These are phyloP conservation scores for Moxostoma hubbsi DNA, from an alignment of 2,797 vertebrate species.

Conservation along the genomic window DNA sequence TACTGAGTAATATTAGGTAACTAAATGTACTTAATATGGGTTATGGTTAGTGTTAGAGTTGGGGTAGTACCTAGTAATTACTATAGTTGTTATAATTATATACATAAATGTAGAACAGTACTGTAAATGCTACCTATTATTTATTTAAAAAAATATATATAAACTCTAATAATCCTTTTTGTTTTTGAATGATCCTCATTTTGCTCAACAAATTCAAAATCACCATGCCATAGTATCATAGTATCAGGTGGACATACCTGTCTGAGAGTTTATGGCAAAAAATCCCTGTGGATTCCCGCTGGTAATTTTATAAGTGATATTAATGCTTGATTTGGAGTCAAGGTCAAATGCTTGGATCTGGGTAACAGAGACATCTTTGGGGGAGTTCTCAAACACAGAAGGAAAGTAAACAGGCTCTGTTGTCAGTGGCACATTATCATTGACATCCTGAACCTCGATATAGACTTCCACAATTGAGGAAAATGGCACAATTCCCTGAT, in stretches of 20 bases:
- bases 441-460: slow-evolving; percentile 83
- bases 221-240: background rate
- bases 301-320: slow-evolving; percentile 81
- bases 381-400: slow-evolving; percentile 83
- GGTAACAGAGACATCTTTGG: slow-evolving; percentile 80
- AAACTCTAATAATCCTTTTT: too few relatives aligned
- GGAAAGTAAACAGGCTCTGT: slow-evolving; percentile 83
- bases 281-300: slow-evolving; percentile 88
- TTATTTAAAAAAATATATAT: too few relatives aligned
- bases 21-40: too few relatives aligned
- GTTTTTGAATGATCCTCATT: too few relatives aligned
- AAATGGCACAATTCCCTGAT: slow-evolving; percentile 81
- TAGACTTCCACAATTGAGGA: slow-evolving; percentile 84
- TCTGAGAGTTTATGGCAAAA: slow-evolving; percentile 80
- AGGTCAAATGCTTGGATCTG: slow-evolving; percentile 83
- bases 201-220: too few relatives aligned
- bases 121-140: too few relatives aligned
- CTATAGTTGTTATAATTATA: too few relatives aligned
- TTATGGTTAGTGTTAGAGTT: too few relatives aligned
- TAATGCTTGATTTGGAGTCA: slow-evolving; percentile 79
- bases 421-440: slow-evolving; percentile 85
- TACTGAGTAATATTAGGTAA: too few relatives aligned
- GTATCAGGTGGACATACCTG: slow-evolving; percentile 70
- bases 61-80: too few relatives aligned
- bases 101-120: too few relatives aligned